Conservation (phyloP, 2,113 vertebrate genomes). For the Himantopus leucocephalus region DNA sequence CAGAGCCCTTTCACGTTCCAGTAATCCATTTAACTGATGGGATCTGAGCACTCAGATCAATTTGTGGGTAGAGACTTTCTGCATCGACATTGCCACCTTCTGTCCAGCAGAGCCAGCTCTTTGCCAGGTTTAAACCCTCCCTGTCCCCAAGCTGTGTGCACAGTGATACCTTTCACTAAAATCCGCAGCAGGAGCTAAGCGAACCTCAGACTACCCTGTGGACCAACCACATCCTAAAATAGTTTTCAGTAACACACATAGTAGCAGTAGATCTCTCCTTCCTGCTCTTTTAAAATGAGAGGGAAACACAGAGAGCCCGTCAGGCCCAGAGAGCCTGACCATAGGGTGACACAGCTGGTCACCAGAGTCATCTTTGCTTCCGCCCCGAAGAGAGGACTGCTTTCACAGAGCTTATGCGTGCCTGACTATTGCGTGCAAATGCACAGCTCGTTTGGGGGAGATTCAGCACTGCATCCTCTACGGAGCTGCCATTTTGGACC, state of each 20-base stretch:
- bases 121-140: background rate
- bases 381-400: background rate
- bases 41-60: background rate
- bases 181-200: background rate
- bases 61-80: background rate
- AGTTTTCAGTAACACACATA: background rate
- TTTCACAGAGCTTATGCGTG: accelerated
- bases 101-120: background rate
- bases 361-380: background rate
- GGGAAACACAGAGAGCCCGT: background rate
- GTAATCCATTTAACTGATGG: background rate
- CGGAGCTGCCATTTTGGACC: background rate
- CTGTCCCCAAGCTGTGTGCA: background rate
- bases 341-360: background rate
- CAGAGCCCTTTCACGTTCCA: background rate
- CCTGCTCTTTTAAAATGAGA: background rate
- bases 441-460: background rate
- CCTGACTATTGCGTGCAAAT: background rate
- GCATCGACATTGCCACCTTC: background rate
- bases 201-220: background rate
- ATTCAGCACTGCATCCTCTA: background rate
- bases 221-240: background rate
- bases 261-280: background rate
- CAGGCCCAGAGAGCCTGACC: background rate
- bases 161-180: background rate